These are phyloP conservation scores for Dromococcyx pavoninus DNA, from an alignment of 2,797 vertebrate species.

Conservation along the genomic window DNA sequence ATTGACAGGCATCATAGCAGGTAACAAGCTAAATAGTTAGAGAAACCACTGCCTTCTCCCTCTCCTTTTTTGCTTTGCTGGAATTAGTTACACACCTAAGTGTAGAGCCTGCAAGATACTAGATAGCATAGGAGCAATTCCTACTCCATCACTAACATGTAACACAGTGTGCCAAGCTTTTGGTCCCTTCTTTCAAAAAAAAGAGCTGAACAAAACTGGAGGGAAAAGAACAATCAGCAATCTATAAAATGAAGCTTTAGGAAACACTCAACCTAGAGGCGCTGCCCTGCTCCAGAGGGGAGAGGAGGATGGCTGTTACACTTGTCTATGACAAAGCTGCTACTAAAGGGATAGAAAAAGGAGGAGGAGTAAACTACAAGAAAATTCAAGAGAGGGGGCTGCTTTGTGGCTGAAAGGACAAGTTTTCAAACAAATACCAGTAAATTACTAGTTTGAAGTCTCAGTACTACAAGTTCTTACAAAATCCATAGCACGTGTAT, in stretches of 20 bases:
- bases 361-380: neutral
- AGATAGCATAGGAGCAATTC: neutral
- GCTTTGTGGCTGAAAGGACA: neutral
- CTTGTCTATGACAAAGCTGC: neutral
- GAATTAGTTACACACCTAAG: neutral
- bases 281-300: neutral
- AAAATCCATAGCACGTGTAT: fast-evolving
- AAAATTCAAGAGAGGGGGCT: neutral
- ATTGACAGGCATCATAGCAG: neutral
- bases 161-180: neutral
- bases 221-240: neutral
- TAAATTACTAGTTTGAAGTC: neutral
- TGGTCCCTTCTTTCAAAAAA: neutral
- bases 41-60: neutral
- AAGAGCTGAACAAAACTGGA: too few species aligned
- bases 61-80: neutral
- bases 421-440: neutral
- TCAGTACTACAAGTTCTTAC: neutral
- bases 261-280: neutral
- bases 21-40: neutral
- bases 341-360: neutral
- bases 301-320: neutral
- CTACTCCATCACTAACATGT: fast-evolving
- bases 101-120: neutral
- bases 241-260: neutral